Base-by-base conservation (phyloP, 92 coral and sea anemone species). In the Scolanthus callimorphus region DNA sequence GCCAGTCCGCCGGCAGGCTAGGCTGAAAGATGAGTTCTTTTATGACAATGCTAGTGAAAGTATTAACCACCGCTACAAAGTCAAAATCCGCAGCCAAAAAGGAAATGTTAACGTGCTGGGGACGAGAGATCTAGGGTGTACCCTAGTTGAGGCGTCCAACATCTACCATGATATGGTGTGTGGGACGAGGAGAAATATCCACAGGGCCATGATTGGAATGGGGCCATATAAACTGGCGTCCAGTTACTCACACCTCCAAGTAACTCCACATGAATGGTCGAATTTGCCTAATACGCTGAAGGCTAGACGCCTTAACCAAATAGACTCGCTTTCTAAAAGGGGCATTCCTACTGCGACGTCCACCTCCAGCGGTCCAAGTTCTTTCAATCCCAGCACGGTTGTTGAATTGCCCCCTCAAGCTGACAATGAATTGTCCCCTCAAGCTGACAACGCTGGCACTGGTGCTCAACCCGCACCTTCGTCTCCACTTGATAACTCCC, bases 61-160 rank as follows among this genome's bases (percentile, higher is more conserved):
- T 39, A 67, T 37, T 53, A 45, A 68, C 54, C 57, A 55, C 46
- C 51, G 55, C 39, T 68, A 68, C 75, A 68, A 68, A 28, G 37
- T 25, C 12, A 67, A 67, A 48, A 54, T 57, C 39, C 27, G 54
- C 29, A 54, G 51, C 25, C 47, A 59, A 46, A 39, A 68, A 25
- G 43, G 43, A 6, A 52, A 26, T 22, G 75, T 34, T 25, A 39
- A 17, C 21, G 74, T 44, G 29, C 24, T 30, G 34, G 74, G 62
- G 21, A 39, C 45, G 48, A 59, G 39, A 1, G 28, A 28, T 3
- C 41, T 51, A 0, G 41, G 25, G 20, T 60, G 53, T 31, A 38
- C 65, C 24, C 56, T 64, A 65, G 52, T 57, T 19, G 54, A 67
- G 55, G 74, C 74, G 13, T 55, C 45, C 39, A 55, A 67, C 13